Conservation (phyloP, 1,140 invertebrate species). For the Diorhabda carinulata region DNA sequence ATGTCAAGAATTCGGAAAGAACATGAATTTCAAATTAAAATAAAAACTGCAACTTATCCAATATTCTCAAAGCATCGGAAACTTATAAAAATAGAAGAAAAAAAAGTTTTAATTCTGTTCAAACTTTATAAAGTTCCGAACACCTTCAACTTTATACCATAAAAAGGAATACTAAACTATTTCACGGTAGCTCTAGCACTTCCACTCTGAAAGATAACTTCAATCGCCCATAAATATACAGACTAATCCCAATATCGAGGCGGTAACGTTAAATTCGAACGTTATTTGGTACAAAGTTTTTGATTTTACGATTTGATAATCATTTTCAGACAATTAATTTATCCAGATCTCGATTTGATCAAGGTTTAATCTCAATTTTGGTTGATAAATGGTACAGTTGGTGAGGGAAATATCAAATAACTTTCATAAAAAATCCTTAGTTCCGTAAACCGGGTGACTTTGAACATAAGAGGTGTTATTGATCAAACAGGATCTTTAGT, state of each 20-base stretch:
- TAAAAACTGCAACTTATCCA: neutral
- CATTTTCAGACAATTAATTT: too few species aligned
- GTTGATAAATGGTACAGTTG: too few species aligned
- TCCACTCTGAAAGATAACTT: neutral
- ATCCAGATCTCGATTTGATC: too few species aligned
- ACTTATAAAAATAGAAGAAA: neutral
- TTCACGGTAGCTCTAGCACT: conserved; percentile 1
- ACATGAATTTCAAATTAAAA: too few species aligned
- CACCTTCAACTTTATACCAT: neutral
- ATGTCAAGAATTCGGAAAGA: too few species aligned
- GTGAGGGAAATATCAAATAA: too few species aligned
- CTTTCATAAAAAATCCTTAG: too few species aligned
- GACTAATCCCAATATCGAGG: neutral
- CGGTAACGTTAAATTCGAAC: neutral
- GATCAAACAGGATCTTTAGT: too few species aligned
- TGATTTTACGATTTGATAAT: neutral
- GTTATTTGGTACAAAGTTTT: neutral
- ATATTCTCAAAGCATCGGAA: neutral
- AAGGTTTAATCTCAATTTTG: too few species aligned
- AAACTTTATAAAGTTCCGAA: neutral
- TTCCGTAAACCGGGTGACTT: too few species aligned
- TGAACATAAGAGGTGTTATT: too few species aligned
- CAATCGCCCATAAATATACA: neutral
- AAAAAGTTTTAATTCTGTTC: neutral
- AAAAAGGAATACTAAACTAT: neutral